Percentiles rank a stretch among this genome's conserved stretches.
Conservation (phyloP, 2,113 vertebrate species). For the Tympanuchus pallidicinctus region DNA sequence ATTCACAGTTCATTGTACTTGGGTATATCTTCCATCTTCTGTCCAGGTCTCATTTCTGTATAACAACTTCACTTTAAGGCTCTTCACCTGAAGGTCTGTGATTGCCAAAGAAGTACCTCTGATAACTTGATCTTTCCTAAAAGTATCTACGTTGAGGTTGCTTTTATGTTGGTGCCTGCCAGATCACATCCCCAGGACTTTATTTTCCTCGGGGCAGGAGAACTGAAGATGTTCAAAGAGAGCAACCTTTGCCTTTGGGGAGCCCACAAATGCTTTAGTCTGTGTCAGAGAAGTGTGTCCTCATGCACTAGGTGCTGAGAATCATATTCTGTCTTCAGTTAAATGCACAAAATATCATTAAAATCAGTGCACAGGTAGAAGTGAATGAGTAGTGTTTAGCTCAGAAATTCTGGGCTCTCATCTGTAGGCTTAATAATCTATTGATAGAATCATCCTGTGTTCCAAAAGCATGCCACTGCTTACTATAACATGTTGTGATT, state of each 20-base stretch:
- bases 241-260: neutral
- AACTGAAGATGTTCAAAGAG: neutral
- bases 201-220: neutral
- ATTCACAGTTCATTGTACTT: neutral
- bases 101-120: neutral
- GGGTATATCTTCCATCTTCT: neutral
- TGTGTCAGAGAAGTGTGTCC: neutral
- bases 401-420: neutral
- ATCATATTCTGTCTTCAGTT: neutral
- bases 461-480: constrained; percentile 61
- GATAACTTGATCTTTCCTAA: neutral
- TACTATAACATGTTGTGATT: constrained; percentile 59
- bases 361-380: neutral
- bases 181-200: neutral
- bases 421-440: constrained; percentile 51
- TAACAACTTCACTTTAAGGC: neutral
- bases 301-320: neutral
- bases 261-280: neutral
- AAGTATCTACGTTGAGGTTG: neutral
- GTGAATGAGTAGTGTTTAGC: neutral
- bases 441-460: constrained; percentile 50
- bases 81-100: neutral
- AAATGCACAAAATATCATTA: neutral
- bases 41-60: neutral
- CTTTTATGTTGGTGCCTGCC: neutral